Conservation (phyloP, 1,140 invertebrate genomes). For the Yoshiicerus persimilis region DNA sequence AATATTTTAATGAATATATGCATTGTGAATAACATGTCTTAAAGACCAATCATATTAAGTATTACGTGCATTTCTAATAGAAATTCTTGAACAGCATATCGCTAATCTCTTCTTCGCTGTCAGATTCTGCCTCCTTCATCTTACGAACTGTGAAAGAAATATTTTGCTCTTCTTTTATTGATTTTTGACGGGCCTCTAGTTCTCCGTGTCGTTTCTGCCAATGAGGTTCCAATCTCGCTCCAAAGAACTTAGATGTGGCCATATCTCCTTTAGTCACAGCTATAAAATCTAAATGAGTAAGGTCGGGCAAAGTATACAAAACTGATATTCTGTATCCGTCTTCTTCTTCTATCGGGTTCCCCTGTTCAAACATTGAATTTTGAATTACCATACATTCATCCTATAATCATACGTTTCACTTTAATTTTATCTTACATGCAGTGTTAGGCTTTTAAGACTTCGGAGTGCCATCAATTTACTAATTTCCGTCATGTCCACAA, state of each 20-base stretch:
- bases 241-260: conserved; percentile 33
- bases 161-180: conserved; percentile 14
- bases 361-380: not conserved
- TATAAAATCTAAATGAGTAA: conserved; percentile 45
- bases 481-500: conserved; percentile 46
- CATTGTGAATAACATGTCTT: not conserved
- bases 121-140: conserved; percentile 6
- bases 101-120: conserved; percentile 5
- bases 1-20: not conserved
- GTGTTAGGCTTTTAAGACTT: conserved; percentile 34
- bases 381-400: not conserved
- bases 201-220: conserved; percentile 39
- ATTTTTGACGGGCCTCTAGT: conserved; percentile 1
- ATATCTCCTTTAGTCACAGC: conserved; percentile 38
- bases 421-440: conserved; percentile 38
- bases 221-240: not conserved
- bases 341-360: conserved; percentile 47
- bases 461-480: conserved; percentile 20
- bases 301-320: conserved; percentile 34
- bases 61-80: not conserved
- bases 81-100: conserved; percentile 10
- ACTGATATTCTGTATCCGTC: conserved; percentile 39
- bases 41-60: not conserved
- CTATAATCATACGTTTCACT: too few species aligned
- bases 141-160: conserved; percentile 34